Base-by-base conservation (phyloP, 2,113 vertebrate genomes). In the Trematocara stigmaticum region DNA sequence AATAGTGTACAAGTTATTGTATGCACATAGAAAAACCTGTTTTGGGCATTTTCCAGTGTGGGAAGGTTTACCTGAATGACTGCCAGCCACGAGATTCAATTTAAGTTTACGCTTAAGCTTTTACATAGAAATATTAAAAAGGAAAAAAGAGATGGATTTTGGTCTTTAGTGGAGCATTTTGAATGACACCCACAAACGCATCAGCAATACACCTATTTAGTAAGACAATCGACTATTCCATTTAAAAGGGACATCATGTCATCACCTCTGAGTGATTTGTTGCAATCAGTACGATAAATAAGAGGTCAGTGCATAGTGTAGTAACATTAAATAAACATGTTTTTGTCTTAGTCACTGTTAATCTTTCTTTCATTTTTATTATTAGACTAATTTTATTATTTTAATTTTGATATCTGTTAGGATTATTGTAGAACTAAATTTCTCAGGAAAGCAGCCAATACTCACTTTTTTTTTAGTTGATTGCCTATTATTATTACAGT, bases 361-460 rank as follows among this genome's bases (percentile, higher is more conserved):
- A 82, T 84, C 5, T 51, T 79, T 82, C 10, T 80, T 79, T 4
- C 23, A 66, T 29, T 34, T 59, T 83, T 20, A 29, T 79, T 9
- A 26, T 89, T 81, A 13, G 42, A 87, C 4, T 47, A 3, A 23
- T 71, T 35, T 52, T 38, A 11, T 51, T 56, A 7, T 81, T 78
- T 69, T 35, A 5, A 56, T 79, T 88, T 78, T 85, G 86, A 90
- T 85, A 88, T 84, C 85, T 90, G 86, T 80, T 74, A 69, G 64
- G 78, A 84, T 83, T 71, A 84, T 82, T 87, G 56, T 81, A 55
- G 79, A 86, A 86, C 86, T 79, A 81, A 81, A 92, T 83, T 90
- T 91, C 91, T 95, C 94, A 95, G 94, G 95, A 95, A 93, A 90
- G 80, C 66, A 89, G 83, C 84, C 81, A 90, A 80, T 87, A 90